Percentiles rank a stretch among this genome's conserved stretches.
These are phyloP conservation scores for Plectrocnemia conspersa DNA, from an alignment of 1,140 invertebrate species.

Conservation along the genomic window DNA sequence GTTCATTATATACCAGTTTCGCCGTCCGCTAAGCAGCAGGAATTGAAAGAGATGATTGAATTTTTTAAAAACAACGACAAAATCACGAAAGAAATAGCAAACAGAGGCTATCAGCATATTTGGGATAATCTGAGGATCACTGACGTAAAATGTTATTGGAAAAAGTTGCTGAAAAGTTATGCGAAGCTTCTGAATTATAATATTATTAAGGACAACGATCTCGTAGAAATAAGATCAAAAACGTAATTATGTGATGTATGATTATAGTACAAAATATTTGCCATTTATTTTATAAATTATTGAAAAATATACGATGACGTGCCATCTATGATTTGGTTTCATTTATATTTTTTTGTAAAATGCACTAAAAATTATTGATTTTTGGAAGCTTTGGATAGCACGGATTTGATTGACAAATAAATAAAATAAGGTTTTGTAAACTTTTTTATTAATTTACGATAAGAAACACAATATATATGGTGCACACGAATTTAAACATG, in stretches of 20 bases:
- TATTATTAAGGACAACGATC: conserved; percentile 52
- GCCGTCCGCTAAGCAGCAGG: conserved; percentile 60
- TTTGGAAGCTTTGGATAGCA: too few species aligned
- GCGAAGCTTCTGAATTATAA: conserved; percentile 70
- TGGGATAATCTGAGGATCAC: conserved; percentile 78
- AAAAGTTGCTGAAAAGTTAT: conserved; percentile 72
- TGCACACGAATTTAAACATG: too few species aligned
- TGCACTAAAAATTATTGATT: too few species aligned
- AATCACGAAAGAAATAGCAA: conserved; percentile 74
- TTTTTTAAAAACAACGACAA: conserved; percentile 77
- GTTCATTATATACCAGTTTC: conserved; percentile 90
- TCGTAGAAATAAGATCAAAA: conserved; percentile 49
- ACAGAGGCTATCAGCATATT: conserved; percentile 75
- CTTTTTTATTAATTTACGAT: too few species aligned
- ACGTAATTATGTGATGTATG: not conserved
- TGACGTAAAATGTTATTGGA: conserved; percentile 87
- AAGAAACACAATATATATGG: too few species aligned
- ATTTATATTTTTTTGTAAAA: too few species aligned
- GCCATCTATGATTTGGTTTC: too few species aligned
- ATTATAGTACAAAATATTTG: not conserved
- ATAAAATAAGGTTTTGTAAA: too few species aligned
- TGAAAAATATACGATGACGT: too few species aligned
- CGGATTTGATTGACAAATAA: too few species aligned
- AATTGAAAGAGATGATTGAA: conserved; percentile 66
- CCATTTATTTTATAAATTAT: too few species aligned